These are phyloP conservation scores for Hassar affinis DNA, from an alignment of 2,113 vertebrate species.

Conservation along the genomic window DNA sequence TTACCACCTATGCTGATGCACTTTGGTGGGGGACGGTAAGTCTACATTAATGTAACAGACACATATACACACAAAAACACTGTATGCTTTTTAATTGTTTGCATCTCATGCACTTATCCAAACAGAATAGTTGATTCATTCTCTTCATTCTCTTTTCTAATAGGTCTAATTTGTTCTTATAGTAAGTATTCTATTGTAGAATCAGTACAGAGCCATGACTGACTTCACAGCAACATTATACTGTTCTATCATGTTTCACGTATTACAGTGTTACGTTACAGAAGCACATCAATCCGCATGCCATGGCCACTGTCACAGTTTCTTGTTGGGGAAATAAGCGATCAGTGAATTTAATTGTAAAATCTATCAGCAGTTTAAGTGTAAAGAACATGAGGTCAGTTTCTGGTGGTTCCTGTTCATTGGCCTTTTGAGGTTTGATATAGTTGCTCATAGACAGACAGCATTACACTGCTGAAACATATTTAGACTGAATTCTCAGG, in stretches of 20 bases:
- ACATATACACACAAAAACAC: neutral
- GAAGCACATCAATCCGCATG: neutral
- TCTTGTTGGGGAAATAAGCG: slow-evolving; percentile 41
- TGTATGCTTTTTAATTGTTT: neutral
- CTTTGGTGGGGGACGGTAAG: slow-evolving; percentile 99
- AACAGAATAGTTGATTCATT: neutral
- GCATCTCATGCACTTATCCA: neutral
- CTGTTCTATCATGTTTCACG: neutral
- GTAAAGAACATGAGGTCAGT: slow-evolving; percentile 38
- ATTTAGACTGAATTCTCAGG: slow-evolving; percentile 36
- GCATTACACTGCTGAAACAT: neutral
- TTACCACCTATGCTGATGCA: slow-evolving; percentile 96
- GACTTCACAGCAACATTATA: neutral
- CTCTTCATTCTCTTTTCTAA: neutral
- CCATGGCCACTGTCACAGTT: slow-evolving; percentile 9
- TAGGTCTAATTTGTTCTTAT: neutral
- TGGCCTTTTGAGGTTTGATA: slow-evolving; percentile 3
- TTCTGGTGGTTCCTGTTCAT: slow-evolving; percentile 12
- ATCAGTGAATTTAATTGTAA: slow-evolving; percentile 61
- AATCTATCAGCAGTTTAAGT: slow-evolving; percentile 27
- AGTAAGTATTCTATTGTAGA: neutral
- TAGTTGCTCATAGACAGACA: slow-evolving; percentile 4
- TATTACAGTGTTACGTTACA: neutral
- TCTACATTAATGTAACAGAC: slow-evolving; percentile 39
- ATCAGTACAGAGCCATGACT: neutral